Base-by-base conservation (phyloP, 2,888 invertebrate genomes). In the Nebria salina region DNA sequence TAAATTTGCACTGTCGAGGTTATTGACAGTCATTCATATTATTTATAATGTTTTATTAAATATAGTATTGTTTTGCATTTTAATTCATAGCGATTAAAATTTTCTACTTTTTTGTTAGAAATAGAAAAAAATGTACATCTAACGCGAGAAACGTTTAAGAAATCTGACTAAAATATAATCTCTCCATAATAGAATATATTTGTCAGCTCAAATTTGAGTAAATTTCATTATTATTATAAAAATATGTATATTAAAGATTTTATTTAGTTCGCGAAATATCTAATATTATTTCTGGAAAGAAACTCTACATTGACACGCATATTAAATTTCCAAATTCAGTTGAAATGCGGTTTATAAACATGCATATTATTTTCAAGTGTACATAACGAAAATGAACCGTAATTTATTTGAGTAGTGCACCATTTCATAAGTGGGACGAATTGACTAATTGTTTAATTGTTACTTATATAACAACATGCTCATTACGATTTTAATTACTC, bases 381-480 rank as follows among this genome's bases (percentile, higher is more conserved):
- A 54, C 54, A 54, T 54, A 54, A 11, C 4, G 54, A 70, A 77
- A 26, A 75, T 41, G 75, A 74, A 75, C 79, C 79, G 68, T 42
- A 26, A 75, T 75, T 65, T 13, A 72, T 68, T n/a, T 68, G 26
- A 68, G 72, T 41, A 73, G 72, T 73, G 78, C 78, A 73, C 80
- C 41, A 80, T 70, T 80, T 80, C 80, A 5, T 75, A 64, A 70
- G 34, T 80, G 65, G 80, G 34, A 11, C 80, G 70, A 75, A 75
- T 74, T 54, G 72, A 65, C 34, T 41, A 54, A 72, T 70, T 74
- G 42, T 75, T 75, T 75, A 70, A 75, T 80, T 75, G 70, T 75
- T 80, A 68, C 72, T 43, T 80, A 64, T 26, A 26, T 42, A 73
- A 7, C n/a, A 73, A 26, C 64, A 78, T 66, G 76, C 43, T 73